Conservation (phyloP, 2,797 vertebrate genomes). For the Vespertilio murinus region DNA sequence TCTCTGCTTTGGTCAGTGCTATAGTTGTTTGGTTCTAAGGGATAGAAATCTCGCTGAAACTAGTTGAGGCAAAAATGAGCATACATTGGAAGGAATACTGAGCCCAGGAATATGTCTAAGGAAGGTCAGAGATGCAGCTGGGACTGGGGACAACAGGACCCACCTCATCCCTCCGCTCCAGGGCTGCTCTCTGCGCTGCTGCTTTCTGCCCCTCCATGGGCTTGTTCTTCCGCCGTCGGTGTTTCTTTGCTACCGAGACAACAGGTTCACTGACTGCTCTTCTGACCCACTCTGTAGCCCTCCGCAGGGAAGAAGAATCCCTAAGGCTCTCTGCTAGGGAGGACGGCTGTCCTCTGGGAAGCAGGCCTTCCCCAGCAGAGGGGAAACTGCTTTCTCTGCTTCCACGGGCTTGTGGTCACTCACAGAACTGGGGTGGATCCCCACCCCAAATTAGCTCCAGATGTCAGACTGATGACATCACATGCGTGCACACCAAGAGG, state of each 20-base stretch:
- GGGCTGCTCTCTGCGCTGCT: neutral
- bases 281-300: neutral
- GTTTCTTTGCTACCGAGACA: neutral
- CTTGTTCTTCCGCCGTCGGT: neutral
- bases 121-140: neutral
- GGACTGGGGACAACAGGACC: neutral
- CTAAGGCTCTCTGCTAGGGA: neutral
- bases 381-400: neutral
- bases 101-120: neutral
- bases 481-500: neutral
- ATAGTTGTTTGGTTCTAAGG: neutral
- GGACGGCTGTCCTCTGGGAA: neutral
- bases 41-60: conserved; percentile 25
- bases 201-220: neutral
- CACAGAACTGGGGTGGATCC: neutral
- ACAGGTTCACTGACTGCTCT: neutral
- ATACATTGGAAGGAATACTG: neutral
- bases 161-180: neutral
- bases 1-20: neutral
- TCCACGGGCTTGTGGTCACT: neutral
- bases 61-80: neutral
- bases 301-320: neutral
- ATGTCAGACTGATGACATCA: neutral
- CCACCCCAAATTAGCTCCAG: neutral
- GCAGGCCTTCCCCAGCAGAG: neutral